Evolutionary conservation across 2,113 vertebrate genomes (phyloP), one percentile per base, ranked within the genome.

Genomic region (Corydoras maculifer): DNA sequence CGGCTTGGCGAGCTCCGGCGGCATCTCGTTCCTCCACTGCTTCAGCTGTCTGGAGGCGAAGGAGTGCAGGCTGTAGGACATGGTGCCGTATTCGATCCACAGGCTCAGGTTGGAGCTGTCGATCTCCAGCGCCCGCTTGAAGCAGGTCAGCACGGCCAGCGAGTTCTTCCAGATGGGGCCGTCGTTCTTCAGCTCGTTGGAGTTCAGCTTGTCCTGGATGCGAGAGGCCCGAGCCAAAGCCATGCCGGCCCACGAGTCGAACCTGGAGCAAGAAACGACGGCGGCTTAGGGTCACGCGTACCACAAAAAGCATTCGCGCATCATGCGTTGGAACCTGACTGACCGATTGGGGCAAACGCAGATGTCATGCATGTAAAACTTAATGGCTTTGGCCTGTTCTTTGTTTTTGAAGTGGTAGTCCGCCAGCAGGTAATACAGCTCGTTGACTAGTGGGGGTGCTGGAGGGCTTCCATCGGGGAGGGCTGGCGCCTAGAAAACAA

Each of bases 391-490:
- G 58, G 94, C 93, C 81, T 97, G 97, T 65, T 99, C 97, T 81
- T 99, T 99, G 86, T 98, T 99, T 83, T 99, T 99, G 86, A 99
- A 99, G 78, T 99, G 96, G 80, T 99, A 99, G 69, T 99, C 97
- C 29, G 94, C 97, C 81, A 98, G 86, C 61, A 99, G 91, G 78
- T 99, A 99, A 86, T 93, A 98, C 6, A 99, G 84, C 78, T 99
- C 96, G 25, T 91, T 91, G 69, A 96, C 91, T 78, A 97, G 91
- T 0, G 90, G 90, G 69, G 93, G 94, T 13, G 88, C 91, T 58
- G 91, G 88, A 73, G 92, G 85, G 0, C 92, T 89, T 11, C 93
- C 94, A 59, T 93, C 93, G 0, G 94, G 94, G 48, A 98, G 93
- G 61, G 88, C 85, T 0, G 96, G 97, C 0, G 85, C 90, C 97